Base-by-base conservation (phyloP, 2,113 vertebrate species). In the Murina feae region DNA sequence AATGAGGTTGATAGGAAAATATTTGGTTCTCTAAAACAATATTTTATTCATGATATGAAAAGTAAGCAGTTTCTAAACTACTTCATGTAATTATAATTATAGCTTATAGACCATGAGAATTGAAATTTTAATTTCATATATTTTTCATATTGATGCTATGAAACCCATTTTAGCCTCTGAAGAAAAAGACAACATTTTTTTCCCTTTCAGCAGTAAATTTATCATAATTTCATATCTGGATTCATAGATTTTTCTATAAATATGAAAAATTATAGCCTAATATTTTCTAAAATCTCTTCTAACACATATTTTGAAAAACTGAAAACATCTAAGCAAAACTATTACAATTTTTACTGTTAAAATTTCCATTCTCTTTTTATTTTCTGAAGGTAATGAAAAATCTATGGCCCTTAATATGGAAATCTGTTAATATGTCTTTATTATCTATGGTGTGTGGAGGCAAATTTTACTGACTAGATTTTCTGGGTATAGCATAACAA, bases 271-370 rank as follows among this genome's bases (percentile, higher is more conserved):
- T 30, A 18, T 17, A 89, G 2, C 32, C 2, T 85, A 35, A n/a
- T 96, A 71, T 92, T 97, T 98, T 93, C 42, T 32, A 95, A 95
- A 71, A 97, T 93, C 12, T 75, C 6, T 96, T 76, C 30, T 39
- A 89, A 76, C 0, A n/a, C 10, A 25, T 95, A 95, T 93, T 78
- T 89, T 94, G 82, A 93, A 95, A 98, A 96, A 90, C 17, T 60
- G 11, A 82, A 98, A 80, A 87, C 68, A 94, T 94, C 68, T 60
- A 79, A 96, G 23, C 86, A 66, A 93, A 82, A 49, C 23, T 13
- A 55, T 79, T 74, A 13, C 0, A 63, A 12, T 42, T 82, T 92
- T 93, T 17, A 51, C 80, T 71, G 42, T 28, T 47, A 75, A 75
- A 75, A 13, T 71, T 88, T 79, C 25, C 35, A 69, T 76, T 65